Evolutionary conservation across 2,888 invertebrate genomes (phyloP), one percentile per base, ranked within the genome.

Genomic region (Microplitis deprimator): DNA sequence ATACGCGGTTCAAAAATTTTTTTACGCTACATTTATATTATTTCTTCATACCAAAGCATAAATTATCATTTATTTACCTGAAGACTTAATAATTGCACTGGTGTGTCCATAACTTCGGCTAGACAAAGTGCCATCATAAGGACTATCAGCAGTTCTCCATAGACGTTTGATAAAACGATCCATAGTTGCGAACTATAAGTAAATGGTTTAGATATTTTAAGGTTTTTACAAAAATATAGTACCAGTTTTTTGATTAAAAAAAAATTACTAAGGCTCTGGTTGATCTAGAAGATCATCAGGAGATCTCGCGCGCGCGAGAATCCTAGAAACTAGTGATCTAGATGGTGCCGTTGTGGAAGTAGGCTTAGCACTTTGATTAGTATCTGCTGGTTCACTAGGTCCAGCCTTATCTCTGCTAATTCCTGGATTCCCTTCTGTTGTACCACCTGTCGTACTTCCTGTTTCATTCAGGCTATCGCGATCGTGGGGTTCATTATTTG

Each of bases 71-170:
- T 67, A 39, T 60, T 86, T 87, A 92, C 92, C 90, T 92, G 92
- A 61, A 92, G 89, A 65, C 91, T 91, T 79, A 92, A 88, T 10
- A 92, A 88, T 61, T 90, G 90, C 64, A 92, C 90, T 13, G 90
- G 89, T 78, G 92, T 92, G 84, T 92, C 91, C 89, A 92, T 91
- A 68, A 92, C 91, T 84, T 92, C 92, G 65, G 91, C 91, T 68
- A 92, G 85, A 80, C 91, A 91, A 75, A 92, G 89, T 38, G 91
- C 91, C 80, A 91, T 84, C 89, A 91, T 91, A 41, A 91, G 81
- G 29, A 92, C 88, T 69, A 92, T 87, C 64, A 92, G 82, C n/a
- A 91, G 83, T 81, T 91, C 90, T n/a, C 92, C 92, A 83, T 92
- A 92, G 65, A 92, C 89, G 69, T 91, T 91, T 79, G 91, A 91